These are phyloP conservation scores for Leiothrix lutea DNA, from an alignment of 2,113 vertebrate species.

Conservation along the genomic window DNA sequence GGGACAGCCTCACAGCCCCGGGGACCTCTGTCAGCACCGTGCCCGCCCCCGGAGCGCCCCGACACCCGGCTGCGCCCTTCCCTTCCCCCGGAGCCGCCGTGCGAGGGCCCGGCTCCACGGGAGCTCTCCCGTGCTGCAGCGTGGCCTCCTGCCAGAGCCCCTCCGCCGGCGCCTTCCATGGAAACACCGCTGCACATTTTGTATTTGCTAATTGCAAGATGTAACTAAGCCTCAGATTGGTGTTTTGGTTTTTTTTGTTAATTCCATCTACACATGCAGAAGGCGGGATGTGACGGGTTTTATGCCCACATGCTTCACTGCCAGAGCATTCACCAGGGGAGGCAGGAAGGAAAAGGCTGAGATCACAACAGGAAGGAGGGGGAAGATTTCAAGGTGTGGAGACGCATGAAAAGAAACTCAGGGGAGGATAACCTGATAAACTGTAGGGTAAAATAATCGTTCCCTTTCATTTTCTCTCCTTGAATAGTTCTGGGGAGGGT, in stretches of 20 bases:
- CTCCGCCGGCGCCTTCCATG: background rate
- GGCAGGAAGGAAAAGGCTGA: slow-evolving; percentile 59
- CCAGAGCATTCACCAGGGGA: background rate
- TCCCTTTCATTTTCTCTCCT: background rate
- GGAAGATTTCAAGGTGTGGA: slow-evolving; percentile 13
- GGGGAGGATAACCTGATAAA: background rate
- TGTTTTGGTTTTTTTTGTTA: background rate
- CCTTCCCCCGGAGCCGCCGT: background rate
- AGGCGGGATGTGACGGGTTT: background rate
- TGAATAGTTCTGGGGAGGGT: background rate
- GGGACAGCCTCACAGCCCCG: background rate
- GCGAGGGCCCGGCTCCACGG: fast-evolving
- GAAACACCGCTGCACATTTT: background rate
- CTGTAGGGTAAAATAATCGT: background rate
- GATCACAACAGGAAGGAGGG: slow-evolving; percentile 44
- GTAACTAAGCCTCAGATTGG: background rate
- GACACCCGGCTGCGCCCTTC: fast-evolving
- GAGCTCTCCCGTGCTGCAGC: background rate
- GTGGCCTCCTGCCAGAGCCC: background rate
- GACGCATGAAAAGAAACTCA: background rate
- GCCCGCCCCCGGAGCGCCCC: fast-evolving
- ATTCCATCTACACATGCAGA: background rate
- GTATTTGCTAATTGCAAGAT: background rate
- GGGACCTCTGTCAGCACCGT: background rate
- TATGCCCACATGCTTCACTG: background rate